Conservation (phyloP, 2,797 vertebrate genomes). For the Eulemur albifrons region DNA sequence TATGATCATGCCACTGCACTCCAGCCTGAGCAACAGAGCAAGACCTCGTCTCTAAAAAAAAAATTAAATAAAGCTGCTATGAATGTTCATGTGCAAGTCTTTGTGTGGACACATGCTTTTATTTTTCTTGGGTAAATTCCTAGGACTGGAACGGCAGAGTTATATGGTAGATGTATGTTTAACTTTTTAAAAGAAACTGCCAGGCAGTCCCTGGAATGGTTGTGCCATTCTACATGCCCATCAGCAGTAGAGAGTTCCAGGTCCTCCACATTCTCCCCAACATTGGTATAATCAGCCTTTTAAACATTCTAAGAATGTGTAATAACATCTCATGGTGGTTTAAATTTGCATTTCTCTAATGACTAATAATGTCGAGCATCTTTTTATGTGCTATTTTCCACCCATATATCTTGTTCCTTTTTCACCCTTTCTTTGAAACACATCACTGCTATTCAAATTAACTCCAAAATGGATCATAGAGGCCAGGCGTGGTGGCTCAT, state of each 20-base stretch:
- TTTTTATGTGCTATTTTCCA: neutral
- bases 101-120: neutral
- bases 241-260: neutral
- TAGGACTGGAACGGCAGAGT: too few relatives aligned
- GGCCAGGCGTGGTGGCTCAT: rapidly evolving
- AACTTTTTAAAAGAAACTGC: neutral
- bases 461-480: neutral
- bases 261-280: neutral
- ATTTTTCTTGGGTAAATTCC: neutral
- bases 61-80: neutral
- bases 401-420: neutral
- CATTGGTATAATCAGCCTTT: neutral
- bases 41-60: neutral
- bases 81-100: neutral
- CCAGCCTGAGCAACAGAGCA: neutral
- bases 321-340: neutral
- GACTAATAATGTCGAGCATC: neutral
- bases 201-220: neutral
- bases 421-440: neutral
- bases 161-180: neutral
- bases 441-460: neutral
- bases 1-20: too few relatives aligned
- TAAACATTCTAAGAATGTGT: neutral
- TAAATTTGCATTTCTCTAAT: neutral
- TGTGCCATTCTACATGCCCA: neutral